These are phyloP conservation scores for Alosa alosa DNA, from an alignment of 2,113 vertebrate genomes.

Conservation along the genomic window DNA sequence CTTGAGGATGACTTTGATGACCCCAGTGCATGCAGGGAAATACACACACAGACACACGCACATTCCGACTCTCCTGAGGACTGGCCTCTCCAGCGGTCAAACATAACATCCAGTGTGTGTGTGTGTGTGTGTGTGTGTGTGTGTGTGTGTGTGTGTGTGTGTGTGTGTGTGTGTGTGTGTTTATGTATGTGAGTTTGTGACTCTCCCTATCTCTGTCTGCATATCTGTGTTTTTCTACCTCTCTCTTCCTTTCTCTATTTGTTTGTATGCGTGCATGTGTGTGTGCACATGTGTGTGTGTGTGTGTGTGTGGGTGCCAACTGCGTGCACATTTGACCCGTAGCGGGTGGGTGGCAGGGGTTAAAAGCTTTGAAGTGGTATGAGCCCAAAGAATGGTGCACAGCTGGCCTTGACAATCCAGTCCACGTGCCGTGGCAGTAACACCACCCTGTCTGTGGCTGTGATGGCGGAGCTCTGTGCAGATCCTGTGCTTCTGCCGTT, in stretches of 20 bases:
- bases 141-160: background rate
- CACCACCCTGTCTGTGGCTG: background rate
- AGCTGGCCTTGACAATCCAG: background rate
- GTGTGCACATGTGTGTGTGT: background rate
- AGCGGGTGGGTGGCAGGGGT: background rate
- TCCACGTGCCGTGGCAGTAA: background rate
- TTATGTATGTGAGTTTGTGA: background rate
- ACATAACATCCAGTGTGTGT: background rate
- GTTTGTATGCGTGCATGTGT: background rate
- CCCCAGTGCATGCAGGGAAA: background rate
- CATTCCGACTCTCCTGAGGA: background rate
- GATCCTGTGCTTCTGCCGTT: background rate
- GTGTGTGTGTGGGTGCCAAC: background rate
- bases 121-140: background rate
- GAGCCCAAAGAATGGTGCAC: background rate
- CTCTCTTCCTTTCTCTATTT: background rate
- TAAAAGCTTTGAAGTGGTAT: background rate
- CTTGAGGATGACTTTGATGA: background rate
- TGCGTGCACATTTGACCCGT: background rate
- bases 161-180: background rate
- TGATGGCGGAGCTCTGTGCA: background rate
- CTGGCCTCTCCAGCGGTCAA: background rate
- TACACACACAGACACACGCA: slow-evolving; percentile 5
- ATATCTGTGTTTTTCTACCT: background rate
- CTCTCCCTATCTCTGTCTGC: background rate